Percentiles rank a stretch among this genome's conserved stretches.
phyloP scores from a whole-genome alignment of 1,140 invertebrate genomes.

The Drosophila pseudoananassae region DNA sequence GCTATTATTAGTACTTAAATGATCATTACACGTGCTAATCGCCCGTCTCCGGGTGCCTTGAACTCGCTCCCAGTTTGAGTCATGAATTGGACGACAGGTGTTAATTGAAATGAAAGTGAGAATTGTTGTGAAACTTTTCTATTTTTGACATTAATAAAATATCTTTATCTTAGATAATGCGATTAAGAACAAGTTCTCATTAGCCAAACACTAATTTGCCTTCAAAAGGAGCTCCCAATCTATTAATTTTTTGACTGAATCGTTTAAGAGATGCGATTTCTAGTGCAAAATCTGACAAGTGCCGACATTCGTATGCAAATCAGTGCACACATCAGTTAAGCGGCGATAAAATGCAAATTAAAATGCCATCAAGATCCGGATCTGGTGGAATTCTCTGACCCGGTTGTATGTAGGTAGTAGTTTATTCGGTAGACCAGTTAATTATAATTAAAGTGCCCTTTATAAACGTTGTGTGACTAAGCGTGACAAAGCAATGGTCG shows the following conservation, averaged over 20 bases:
- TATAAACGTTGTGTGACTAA: conserved; percentile 1
- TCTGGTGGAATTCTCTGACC: conserved; percentile 6
- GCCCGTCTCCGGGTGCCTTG: conserved; percentile 38
- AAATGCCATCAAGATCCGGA: conserved; percentile 41
- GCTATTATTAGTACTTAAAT: conserved; percentile 48
- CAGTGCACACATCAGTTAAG: conserved; percentile 12
- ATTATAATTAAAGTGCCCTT: conserved; percentile 7
- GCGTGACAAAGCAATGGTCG: background rate
- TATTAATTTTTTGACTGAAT: conserved; percentile 14
- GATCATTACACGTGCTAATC: conserved; percentile 40
- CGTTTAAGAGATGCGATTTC: conserved; percentile 11
- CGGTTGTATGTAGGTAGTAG: background rate
- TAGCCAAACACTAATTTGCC: background rate
- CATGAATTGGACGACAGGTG: conserved; percentile 7
- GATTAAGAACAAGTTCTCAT: no score
- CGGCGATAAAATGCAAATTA: conserved; percentile 29
- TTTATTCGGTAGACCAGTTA: conserved; percentile 6
- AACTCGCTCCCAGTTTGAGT: conserved; percentile 28
- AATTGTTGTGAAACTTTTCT: background rate
- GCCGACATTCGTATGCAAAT: conserved; percentile 28
- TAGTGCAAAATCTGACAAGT: conserved; percentile 9
- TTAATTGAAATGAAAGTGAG: conserved; percentile 26
- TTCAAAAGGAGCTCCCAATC: background rate
- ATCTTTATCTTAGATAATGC: background rate
- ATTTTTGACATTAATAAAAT: background rate